Conservation (phyloP, 2,797 vertebrate species). For the Paedocypris micromegethes region DNA sequence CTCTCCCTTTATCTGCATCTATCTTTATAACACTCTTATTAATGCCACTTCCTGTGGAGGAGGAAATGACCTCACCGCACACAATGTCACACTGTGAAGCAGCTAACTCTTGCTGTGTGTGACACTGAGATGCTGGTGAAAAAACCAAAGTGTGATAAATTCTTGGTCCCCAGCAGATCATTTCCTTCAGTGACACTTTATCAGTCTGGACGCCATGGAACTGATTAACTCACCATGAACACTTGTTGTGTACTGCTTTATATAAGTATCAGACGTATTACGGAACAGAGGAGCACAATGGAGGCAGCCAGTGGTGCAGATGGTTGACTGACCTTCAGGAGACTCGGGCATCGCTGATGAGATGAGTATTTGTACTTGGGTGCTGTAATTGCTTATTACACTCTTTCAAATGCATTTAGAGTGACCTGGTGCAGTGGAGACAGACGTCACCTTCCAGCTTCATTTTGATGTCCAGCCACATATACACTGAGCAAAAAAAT, state of each 20-base stretch:
- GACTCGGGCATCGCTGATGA: constrained; percentile 18
- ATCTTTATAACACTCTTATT: no score
- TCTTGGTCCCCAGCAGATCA: constrained; percentile 36
- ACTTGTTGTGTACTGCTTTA: constrained; percentile 26
- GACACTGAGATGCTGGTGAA: neutral
- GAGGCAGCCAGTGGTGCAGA: constrained; percentile 25
- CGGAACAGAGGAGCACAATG: constrained; percentile 3
- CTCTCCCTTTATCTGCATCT: no score
- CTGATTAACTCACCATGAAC: constrained; percentile 33
- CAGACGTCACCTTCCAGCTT: neutral
- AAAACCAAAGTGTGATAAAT: constrained; percentile 14
- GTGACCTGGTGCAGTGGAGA: constrained; percentile 19
- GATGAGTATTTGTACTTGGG: constrained; percentile 32
- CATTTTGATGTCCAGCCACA: no score
- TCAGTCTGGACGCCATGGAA: constrained; percentile 29
- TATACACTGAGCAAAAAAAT: no score
- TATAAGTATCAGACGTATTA: constrained; percentile 27
- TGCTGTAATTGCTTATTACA: constrained; percentile 47
- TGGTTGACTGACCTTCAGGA: constrained; percentile 31
- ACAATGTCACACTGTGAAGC: no score
- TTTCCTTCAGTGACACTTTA: constrained; percentile 31
- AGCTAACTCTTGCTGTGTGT: neutral
- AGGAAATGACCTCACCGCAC: no score
- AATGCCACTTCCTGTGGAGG: no score
- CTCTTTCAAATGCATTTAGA: constrained; percentile 25